These are phyloP conservation scores for Malacoraja senta DNA, from an alignment of 2,797 vertebrate genomes.

Conservation along the genomic window DNA sequence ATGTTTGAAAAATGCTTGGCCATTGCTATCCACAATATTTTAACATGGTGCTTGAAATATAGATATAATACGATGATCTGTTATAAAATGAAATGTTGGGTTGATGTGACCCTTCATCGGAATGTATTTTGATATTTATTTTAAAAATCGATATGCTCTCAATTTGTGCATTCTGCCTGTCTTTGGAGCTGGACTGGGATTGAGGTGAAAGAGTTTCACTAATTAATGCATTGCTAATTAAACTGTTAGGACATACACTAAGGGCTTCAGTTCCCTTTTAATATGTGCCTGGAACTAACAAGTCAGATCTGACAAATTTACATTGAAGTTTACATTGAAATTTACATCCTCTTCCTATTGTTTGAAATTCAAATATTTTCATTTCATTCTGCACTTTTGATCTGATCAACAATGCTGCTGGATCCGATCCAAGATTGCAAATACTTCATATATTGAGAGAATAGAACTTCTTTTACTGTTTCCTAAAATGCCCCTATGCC, in stretches of 20 bases:
- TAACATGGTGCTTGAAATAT: not conserved
- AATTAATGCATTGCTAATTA: not conserved
- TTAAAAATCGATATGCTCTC: not conserved
- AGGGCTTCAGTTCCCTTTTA: not conserved
- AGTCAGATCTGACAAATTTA: not conserved
- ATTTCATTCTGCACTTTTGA: not conserved
- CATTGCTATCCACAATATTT: not conserved
- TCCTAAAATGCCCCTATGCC: not conserved
- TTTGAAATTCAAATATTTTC: not conserved
- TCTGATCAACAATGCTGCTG: not conserved
- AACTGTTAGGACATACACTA: not conserved
- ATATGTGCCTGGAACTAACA: not conserved
- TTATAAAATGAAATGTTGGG: not conserved
- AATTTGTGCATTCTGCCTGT: not conserved
- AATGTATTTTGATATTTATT: not conserved
- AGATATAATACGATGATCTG: not conserved
- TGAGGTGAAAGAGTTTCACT: not conserved
- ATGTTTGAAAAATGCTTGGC: not conserved
- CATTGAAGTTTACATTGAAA: not conserved
- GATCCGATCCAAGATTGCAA: not conserved
- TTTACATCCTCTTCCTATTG: not conserved
- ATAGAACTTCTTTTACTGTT: not conserved
- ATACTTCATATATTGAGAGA: not conserved
- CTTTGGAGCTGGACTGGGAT: not conserved
- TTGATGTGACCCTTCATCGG: not conserved